phyloP scores from a whole-genome alignment of 64 coral and sea anemone genomes.

The Cladopsammia gracilis region DNA sequence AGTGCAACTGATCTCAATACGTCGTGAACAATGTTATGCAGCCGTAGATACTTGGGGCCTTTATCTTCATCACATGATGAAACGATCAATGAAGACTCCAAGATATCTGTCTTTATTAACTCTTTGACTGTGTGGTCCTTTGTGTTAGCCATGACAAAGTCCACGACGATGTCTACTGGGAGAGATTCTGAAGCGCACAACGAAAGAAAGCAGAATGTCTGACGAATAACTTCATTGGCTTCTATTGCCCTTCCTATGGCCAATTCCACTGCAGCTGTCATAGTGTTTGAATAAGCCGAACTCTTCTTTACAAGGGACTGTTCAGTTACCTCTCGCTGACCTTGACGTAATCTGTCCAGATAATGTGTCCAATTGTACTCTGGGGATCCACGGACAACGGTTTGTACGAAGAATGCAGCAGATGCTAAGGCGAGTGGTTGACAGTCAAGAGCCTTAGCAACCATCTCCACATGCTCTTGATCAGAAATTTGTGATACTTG shows the following conservation, averaged over 20 bases:
- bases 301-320: neutral
- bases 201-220: conserved; percentile 41
- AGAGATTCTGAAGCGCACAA: conserved; percentile 26
- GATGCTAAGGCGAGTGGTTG: conserved; percentile 30
- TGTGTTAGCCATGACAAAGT: conserved; percentile 6
- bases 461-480: neutral
- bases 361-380: neutral
- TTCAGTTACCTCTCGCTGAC: neutral
- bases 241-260: conserved; percentile 2
- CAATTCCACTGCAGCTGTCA: conserved; percentile 41
- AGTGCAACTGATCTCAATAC: too few relatives aligned
- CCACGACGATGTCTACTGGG: neutral
- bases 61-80: too few relatives aligned
- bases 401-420: conserved; percentile 32
- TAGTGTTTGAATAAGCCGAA: conserved; percentile 3
- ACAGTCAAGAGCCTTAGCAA: conserved; percentile 39
- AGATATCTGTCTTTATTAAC: too few relatives aligned
- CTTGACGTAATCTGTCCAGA: neutral
- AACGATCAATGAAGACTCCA: too few relatives aligned
- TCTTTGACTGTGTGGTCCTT: too few relatives aligned
- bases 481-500: conserved; percentile 29
- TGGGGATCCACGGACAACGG: neutral
- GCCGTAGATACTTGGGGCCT: neutral
- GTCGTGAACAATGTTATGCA: neutral
- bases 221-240: neutral